phyloP scores from a whole-genome alignment of 2,888 invertebrate species.

The Dicranocentrus wangi region DNA sequence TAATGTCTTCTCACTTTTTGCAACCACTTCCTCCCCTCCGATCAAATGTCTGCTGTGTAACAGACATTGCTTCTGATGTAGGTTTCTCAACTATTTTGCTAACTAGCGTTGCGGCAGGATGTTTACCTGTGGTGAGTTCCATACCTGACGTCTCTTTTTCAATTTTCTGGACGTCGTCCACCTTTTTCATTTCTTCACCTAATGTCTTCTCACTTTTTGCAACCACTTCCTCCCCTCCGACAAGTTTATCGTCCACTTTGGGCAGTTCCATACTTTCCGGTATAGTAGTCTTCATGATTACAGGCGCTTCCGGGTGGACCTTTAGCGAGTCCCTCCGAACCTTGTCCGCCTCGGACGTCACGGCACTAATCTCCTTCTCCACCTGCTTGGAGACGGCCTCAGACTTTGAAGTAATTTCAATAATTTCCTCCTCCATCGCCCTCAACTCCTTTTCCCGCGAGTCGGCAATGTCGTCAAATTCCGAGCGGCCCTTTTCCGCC shows the following conservation, averaged over 20 bases:
- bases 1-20: background rate
- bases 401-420: conserved; percentile 33
- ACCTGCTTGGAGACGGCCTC: conserved; percentile 20
- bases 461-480: conserved; percentile 11
- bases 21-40: background rate
- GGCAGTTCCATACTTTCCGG: too few species aligned
- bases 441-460: conserved; percentile 19
- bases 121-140: background rate
- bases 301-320: conserved; percentile 2
- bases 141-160: too few species aligned
- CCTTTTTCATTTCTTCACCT: too few species aligned
- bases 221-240: background rate
- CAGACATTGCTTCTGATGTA: conserved; percentile 76
- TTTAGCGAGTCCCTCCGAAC: conserved; percentile 35
- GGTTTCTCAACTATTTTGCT: background rate
- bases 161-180: too few species aligned
- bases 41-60: background rate
- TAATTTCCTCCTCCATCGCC: conserved; percentile 42
- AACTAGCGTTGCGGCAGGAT: too few species aligned
- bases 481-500: background rate
- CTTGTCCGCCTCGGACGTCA: conserved; percentile 34
- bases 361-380: conserved; percentile 32
- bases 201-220: background rate
- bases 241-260: too few species aligned
- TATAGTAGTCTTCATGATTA: too few species aligned